Evolutionary conservation across 2,113 vertebrate species (phyloP).

Genomic region (Nothoprocta perdicaria): DNA sequence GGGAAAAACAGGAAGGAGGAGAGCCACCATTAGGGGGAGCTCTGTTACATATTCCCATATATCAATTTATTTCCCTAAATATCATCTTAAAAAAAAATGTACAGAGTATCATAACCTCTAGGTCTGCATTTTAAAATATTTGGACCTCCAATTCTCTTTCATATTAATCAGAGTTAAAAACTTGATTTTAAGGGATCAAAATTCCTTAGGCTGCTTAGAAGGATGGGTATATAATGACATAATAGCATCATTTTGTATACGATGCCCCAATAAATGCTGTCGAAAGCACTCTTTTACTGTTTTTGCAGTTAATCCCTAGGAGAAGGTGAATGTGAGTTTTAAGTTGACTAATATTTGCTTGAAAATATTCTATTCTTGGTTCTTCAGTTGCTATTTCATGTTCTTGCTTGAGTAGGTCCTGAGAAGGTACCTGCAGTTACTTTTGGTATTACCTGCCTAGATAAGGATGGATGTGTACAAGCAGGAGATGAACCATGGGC

Average conservation of each 20-base stretch:
- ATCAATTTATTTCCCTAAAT: not conserved
- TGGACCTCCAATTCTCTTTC: not conserved
- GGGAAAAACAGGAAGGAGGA: not conserved
- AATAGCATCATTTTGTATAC: not conserved
- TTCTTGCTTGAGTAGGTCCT: not conserved
- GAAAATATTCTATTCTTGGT: not conserved
- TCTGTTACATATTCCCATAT: not conserved
- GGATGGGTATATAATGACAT: not conserved
- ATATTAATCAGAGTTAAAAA: not conserved
- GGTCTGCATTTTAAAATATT: not conserved
- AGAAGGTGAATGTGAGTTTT: not conserved
- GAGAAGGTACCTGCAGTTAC: not conserved
- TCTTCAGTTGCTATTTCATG: not conserved
- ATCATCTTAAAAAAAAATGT: too few species aligned
- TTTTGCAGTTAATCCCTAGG: not conserved
- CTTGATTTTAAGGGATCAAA: not conserved
- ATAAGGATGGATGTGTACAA: not conserved
- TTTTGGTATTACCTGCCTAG: not conserved
- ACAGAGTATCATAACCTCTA: not conserved
- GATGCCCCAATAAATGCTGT: not conserved
- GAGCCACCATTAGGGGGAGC: not conserved
- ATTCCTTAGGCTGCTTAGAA: not conserved
- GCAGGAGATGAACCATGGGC: not conserved
- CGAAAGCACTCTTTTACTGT: not conserved
- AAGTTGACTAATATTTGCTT: not conserved